phyloP scores from a whole-genome alignment of 2,797 vertebrate species.

The Cirrhinus molitorella region DNA sequence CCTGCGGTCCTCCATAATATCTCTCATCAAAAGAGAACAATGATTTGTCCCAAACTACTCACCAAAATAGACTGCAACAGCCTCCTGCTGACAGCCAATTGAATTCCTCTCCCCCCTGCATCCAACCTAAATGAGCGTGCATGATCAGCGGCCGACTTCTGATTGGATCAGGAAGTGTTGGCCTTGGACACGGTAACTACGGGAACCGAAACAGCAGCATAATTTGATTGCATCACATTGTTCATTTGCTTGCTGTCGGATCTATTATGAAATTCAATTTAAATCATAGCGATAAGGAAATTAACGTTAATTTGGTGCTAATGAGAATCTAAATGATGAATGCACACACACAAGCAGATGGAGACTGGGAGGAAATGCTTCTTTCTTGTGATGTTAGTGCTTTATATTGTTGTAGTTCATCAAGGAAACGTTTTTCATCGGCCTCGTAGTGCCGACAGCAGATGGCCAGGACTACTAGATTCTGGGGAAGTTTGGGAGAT shows the following conservation, averaged over 20 bases:
- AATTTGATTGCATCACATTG: constrained; percentile 64
- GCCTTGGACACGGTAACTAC: constrained; percentile 63
- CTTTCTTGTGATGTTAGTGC: constrained; percentile 43
- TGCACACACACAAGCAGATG: constrained; percentile 54
- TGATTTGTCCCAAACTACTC: constrained; percentile 65
- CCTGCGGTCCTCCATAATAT: constrained; percentile 58
- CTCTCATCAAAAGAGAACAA: constrained; percentile 63
- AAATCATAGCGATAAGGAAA: constrained; percentile 61
- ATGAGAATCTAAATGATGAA: constrained; percentile 66
- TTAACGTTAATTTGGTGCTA: constrained; percentile 58
- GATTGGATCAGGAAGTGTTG: constrained; percentile 67
- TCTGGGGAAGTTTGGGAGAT: constrained; percentile 35
- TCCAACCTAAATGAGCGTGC: constrained; percentile 67
- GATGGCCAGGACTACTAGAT: constrained; percentile 55
- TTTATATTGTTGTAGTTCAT: constrained; percentile 49
- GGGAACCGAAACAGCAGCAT: constrained; percentile 50
- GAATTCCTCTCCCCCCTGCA: constrained; percentile 64
- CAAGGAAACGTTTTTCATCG: constrained; percentile 53
- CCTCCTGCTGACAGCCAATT: constrained; percentile 67
- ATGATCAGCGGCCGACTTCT: constrained; percentile 55
- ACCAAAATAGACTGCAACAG: constrained; percentile 67
- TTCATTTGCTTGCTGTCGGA: constrained; percentile 58
- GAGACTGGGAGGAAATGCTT: constrained; percentile 34
- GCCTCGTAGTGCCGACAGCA: constrained; percentile 50
- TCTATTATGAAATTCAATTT: constrained; percentile 62